Evolutionary conservation across 2,888 invertebrate genomes (phyloP), one percentile per base, ranked within the genome.

Genomic region (Diaprepes abbreviatus): DNA sequence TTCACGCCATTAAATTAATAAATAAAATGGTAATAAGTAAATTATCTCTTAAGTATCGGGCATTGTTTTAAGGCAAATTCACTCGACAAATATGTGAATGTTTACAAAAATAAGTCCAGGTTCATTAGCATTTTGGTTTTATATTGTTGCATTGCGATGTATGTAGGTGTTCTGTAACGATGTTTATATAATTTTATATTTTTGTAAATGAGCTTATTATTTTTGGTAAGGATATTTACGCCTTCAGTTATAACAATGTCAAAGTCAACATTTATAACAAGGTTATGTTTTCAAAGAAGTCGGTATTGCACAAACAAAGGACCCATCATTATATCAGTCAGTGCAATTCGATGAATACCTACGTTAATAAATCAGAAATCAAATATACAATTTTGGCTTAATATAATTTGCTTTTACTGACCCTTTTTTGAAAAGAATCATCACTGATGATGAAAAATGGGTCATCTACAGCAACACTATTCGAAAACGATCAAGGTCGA

Each of bases 11-110:
- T 64, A 70, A 59, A 65, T 40, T 59, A 60, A 52, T 43, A 66
- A 60, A 70, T 66, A 62, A 66, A 55, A 70, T 66, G 33, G 55
- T 60, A 62, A 66, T 66, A 70, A 60, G 55, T 40, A 66, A 66
- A 66, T 70, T 66, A 70, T 70, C 62, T 66, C 40, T 31, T 60
- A 58, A 69, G 48, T 59, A 69, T 70, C 54, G 38, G 28, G 54
- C 70, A 65, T 65, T 70, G 70, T 70, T 70, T 52, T 19, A 67
- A 43, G 45, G 43, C 60, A 19, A 70, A 43, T 52, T 59, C 65
- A 70, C 45, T 48, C 16, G 19, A 57, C 64, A 65, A 58, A 28
- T 14, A 68, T 68, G 63, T 31, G 54, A 48, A 63, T 68, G 40
- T 64, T 48, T 57, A 28, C 16, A 12, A 16, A 28, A 21, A 16